Base-by-base conservation (phyloP, 2,888 invertebrate species). In the Scaptomyza caliginosa region DNA sequence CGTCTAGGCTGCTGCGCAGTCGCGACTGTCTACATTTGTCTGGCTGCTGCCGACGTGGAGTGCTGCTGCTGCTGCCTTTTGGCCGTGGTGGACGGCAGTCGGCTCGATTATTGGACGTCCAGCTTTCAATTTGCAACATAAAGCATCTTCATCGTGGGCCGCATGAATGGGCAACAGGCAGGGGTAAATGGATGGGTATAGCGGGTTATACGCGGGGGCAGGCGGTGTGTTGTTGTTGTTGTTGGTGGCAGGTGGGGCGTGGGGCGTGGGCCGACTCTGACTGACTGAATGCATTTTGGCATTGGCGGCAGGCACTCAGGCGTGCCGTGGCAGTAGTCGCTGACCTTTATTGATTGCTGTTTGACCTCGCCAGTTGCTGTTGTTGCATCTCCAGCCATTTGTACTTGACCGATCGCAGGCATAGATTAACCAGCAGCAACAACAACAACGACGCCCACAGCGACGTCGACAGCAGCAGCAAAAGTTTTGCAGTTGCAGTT, bases 321-420 rank as follows among this genome's bases (percentile, higher is more conserved):
- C 81, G 85, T 82, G 81, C 87, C 87, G 57, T 56, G 71, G 85
- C 78, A 70, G 86, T 85, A 78, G 86, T 87, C 79, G 87, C 68
- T 86, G 89, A 89, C 89, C 89, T 89, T 88, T 88, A 89, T 89
- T 90, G 89, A 89, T 89, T 89, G 89, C 89, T 89, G 86, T 88
- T 90, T 89, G 90, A 89, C 90, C 89, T 83, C 83, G 88, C 63
- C 60, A 75, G 67, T 10, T 66, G 56, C 17, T 72, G 39, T 74
- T 65, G 80, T 60, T 81, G 79, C 72, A 68, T 79, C 74, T 88
- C 70, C 74, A 86, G 72, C 77, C 83, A 79, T 88, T 86, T 84
- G 86, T 88, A 87, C 74, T 87, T 76, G 63, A 74, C 64, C 81
- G 88, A 85, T 86, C 80, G 69, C 67, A 72, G 71, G 68, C 73